phyloP scores from a whole-genome alignment of 92 coral and sea anemone genomes.

The Palythoa grandis region DNA sequence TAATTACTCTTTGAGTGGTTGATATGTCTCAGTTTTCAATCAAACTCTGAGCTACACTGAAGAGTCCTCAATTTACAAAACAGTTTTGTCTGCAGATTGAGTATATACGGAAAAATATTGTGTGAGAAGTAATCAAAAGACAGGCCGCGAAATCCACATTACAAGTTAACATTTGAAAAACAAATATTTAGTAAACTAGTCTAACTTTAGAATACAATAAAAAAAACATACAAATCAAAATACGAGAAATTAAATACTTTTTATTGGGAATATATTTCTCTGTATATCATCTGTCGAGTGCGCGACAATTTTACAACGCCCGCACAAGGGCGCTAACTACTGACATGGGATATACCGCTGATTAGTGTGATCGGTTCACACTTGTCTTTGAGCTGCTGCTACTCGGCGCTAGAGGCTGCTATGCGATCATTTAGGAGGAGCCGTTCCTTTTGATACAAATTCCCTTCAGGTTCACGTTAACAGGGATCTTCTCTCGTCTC shows the following conservation, averaged over 20 bases:
- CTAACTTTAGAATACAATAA: too few relatives aligned
- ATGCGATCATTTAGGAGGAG: constrained; percentile 23
- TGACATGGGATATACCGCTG: constrained; percentile 25
- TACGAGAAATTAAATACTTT: constrained; percentile 41
- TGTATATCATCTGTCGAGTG: constrained; percentile 34
- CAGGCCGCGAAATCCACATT: too few relatives aligned
- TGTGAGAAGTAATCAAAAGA: too few relatives aligned
- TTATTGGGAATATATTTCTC: constrained; percentile 50
- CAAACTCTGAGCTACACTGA: too few relatives aligned
- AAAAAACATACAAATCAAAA: background rate
- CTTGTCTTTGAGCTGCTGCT: background rate
- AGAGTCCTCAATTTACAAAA: too few relatives aligned
- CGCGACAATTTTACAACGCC: background rate
- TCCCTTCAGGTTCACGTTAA: constrained; percentile 43
- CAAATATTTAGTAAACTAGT: too few relatives aligned
- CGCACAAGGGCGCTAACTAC: constrained; percentile 7
- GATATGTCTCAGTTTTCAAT: too few relatives aligned
- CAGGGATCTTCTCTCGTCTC: constrained; percentile 46
- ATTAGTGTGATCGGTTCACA: constrained; percentile 8
- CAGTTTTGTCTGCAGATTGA: too few relatives aligned
- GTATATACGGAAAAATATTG: too few relatives aligned
- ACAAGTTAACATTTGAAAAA: too few relatives aligned
- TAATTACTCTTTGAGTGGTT: too few relatives aligned
- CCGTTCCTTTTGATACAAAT: constrained; percentile 43
- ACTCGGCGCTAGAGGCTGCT: constrained; percentile 2